Percentiles rank a stretch among this genome's conserved stretches.
phyloP scores from a whole-genome alignment of 2,797 vertebrate species.

The Coilia nasus region DNA sequence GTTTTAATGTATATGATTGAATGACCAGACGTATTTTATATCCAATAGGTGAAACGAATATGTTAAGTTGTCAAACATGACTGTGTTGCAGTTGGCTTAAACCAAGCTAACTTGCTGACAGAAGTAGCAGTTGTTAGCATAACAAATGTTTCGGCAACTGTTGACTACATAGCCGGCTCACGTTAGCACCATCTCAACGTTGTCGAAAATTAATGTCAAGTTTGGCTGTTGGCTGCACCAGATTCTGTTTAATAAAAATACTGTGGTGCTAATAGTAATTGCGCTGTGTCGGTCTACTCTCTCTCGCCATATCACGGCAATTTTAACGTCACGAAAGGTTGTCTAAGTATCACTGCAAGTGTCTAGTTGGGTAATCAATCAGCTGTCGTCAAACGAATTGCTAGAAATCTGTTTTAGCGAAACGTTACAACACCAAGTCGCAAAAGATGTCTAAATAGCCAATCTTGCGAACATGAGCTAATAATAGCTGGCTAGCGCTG shows the following conservation, averaged over 20 bases:
- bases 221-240: background rate
- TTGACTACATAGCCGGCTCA: background rate
- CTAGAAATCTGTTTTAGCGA: background rate
- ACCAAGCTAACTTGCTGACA: constrained; percentile 5
- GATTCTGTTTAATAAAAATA: background rate
- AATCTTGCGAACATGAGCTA: background rate
- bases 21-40: background rate
- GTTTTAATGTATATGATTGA: background rate
- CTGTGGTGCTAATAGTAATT: background rate
- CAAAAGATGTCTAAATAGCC: background rate
- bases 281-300: background rate
- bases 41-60: background rate
- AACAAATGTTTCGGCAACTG: constrained; percentile 22
- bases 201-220: background rate
- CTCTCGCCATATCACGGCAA: background rate
- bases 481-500: background rate
- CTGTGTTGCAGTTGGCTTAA: constrained; percentile 8
- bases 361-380: background rate
- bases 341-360: background rate
- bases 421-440: background rate
- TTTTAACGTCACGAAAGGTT: background rate
- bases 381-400: background rate
- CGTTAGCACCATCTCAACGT: background rate
- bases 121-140: constrained; percentile 1
- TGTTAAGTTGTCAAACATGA: background rate